Conservation (phyloP, 2,888 invertebrate species). For the Yponomeuta evonymella region DNA sequence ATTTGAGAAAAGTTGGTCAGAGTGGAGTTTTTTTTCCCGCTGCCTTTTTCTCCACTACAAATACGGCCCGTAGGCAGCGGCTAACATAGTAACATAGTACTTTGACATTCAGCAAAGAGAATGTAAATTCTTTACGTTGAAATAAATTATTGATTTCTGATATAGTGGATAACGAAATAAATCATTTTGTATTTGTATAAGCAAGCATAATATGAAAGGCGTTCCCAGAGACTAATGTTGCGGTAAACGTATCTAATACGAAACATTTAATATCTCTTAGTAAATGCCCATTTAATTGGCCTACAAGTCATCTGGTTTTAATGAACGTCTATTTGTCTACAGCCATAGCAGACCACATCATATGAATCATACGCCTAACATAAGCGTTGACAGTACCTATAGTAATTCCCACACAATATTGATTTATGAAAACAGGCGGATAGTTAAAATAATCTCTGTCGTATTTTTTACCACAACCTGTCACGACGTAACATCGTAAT, state of each 20-base stretch:
- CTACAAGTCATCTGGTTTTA: slow-evolving; percentile 53
- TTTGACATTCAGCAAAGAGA: too few species aligned
- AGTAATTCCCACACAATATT: slow-evolving; percentile 1
- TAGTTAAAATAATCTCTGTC: background rate
- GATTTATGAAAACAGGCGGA: background rate
- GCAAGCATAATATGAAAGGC: background rate
- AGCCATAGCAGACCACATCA: background rate
- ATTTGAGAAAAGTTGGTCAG: too few species aligned
- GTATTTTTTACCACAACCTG: background rate
- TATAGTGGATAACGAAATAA: too few species aligned
- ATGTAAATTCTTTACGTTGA: too few species aligned
- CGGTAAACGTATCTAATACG: background rate
- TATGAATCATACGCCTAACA: background rate
- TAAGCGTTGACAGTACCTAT: background rate
- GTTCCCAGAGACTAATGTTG: background rate
- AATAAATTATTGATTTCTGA: too few species aligned
- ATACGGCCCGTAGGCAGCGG: too few species aligned
- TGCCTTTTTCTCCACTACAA: too few species aligned
- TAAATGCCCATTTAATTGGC: slow-evolving; percentile 34
- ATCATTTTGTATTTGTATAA: too few species aligned
- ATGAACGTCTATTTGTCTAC: slow-evolving; percentile 36
- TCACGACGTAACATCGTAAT: background rate
- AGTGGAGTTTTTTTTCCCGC: too few species aligned
- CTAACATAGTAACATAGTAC: too few species aligned
- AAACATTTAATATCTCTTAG: background rate